phyloP scores from a whole-genome alignment of 1,140 invertebrate species.

The Vanessa atalanta region DNA sequence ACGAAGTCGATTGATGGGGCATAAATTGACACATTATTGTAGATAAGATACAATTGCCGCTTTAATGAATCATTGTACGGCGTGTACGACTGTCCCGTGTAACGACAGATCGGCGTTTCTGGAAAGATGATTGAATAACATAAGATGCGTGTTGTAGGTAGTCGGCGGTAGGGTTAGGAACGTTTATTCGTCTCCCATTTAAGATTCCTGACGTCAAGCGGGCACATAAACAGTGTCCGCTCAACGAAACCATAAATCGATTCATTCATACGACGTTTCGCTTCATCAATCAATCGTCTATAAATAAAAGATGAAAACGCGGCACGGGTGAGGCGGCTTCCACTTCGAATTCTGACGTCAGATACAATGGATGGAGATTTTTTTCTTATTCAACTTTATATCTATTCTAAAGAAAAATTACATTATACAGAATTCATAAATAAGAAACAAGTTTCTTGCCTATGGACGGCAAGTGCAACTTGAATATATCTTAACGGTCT shows the following conservation, averaged over 20 bases:
- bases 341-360: constrained; percentile 67
- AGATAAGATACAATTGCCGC: constrained; percentile 30
- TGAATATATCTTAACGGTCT: constrained; percentile 33
- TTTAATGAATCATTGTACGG: constrained; percentile 19
- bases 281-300: constrained; percentile 72
- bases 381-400: constrained; percentile 47
- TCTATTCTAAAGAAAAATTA: constrained; percentile 49
- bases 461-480: constrained; percentile 35
- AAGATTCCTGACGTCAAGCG: constrained; percentile 72
- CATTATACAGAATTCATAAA: constrained; percentile 45
- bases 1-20: constrained; percentile 33
- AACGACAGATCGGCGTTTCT: constrained; percentile 20
- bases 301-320: constrained; percentile 74
- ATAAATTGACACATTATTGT: constrained; percentile 36
- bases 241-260: constrained; percentile 71
- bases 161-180: constrained; percentile 37
- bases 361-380: constrained; percentile 51
- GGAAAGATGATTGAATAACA: constrained; percentile 20
- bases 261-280: constrained; percentile 74
- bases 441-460: constrained; percentile 44
- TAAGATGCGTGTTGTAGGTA: neutral
- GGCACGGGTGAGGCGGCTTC: constrained; percentile 57
- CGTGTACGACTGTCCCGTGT: constrained; percentile 1
- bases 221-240: constrained; percentile 64
- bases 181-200: constrained; percentile 57